Evolutionary conservation across 2,113 vertebrate species (phyloP).

Genomic region (Phaetusa simplex): DNA sequence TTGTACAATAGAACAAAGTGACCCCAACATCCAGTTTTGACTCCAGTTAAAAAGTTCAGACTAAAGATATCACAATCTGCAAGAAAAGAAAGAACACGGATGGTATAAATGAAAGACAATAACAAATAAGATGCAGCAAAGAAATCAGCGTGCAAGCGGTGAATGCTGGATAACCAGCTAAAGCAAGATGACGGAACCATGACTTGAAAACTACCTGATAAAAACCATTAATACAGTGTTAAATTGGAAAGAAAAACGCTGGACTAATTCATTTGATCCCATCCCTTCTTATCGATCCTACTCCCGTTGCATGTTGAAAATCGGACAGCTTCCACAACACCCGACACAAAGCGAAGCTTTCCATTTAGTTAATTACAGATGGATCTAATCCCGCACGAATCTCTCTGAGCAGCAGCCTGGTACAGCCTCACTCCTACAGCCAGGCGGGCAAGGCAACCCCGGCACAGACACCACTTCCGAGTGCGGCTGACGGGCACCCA

Average conservation of each 20-base stretch:
- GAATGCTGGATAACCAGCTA: constrained; percentile 19
- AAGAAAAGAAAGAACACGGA: constrained; percentile 86
- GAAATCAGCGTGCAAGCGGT: constrained; percentile 33
- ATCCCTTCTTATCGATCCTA: background rate
- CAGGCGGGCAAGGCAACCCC: background rate
- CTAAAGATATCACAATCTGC: constrained; percentile 95
- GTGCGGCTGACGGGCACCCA: background rate
- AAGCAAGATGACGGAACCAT: background rate
- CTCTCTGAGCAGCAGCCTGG: background rate
- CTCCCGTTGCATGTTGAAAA: background rate
- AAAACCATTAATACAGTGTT: background rate
- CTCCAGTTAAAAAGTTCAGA: constrained; percentile 88
- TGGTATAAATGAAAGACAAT: constrained; percentile 69
- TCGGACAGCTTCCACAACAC: background rate
- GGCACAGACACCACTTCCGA: background rate
- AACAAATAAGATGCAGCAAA: constrained; percentile 48
- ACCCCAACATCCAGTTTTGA: constrained; percentile 90
- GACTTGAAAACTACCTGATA: background rate
- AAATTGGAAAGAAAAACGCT: background rate
- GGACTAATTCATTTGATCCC: background rate
- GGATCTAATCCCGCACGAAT: background rate
- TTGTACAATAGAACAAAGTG: constrained; percentile 77
- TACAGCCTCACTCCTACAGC: background rate
- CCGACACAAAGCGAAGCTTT: background rate
- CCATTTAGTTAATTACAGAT: background rate